A percentile compares a stretch with the other conserved stretches of the same genome.
Evolutionary conservation across 1,140 invertebrate genomes (phyloP).

Genomic region (Nebria ingens): DNA sequence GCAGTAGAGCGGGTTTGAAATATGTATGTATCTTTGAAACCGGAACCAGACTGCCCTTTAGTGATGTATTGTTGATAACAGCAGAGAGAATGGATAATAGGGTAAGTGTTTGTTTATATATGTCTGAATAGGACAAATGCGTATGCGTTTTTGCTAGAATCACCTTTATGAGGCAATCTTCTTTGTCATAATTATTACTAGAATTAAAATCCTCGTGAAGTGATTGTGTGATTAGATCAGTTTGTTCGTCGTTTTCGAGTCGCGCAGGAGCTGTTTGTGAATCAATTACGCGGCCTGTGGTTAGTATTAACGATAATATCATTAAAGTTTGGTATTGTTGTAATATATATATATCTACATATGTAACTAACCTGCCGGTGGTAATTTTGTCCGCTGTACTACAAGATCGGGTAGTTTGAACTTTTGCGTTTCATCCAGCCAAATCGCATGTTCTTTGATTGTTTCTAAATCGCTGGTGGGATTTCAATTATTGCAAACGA

Average conservation of each 20-base stretch:
- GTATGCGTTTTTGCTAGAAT: background rate
- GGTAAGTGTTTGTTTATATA: no score
- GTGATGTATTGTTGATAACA: no score
- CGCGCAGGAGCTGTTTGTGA: slow-evolving; percentile 39
- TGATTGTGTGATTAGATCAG: no score
- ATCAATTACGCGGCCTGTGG: slow-evolving; percentile 26
- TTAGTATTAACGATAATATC: background rate
- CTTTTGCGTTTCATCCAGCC: slow-evolving; percentile 64
- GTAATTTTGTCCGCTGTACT: slow-evolving; percentile 53
- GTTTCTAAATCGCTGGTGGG: slow-evolving; percentile 47
- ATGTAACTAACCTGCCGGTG: slow-evolving; percentile 47
- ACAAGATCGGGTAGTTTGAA: slow-evolving; percentile 63
- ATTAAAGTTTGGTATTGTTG: background rate
- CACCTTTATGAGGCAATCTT: slow-evolving; percentile 17
- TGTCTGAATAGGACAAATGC: background rate
- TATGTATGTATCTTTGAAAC: no score
- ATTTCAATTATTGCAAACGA: slow-evolving; percentile 2
- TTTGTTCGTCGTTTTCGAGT: slow-evolving; percentile 29
- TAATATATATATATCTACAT: no score
- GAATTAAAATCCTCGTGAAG: no score
- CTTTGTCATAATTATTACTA: slow-evolving; percentile 9
- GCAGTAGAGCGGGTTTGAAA: background rate
- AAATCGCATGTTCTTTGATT: slow-evolving; percentile 57
- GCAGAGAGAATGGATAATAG: no score
- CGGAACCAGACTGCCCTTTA: no score